Conservation (phyloP, 1,140 invertebrate genomes). For the Heliconius hewitsoni region DNA sequence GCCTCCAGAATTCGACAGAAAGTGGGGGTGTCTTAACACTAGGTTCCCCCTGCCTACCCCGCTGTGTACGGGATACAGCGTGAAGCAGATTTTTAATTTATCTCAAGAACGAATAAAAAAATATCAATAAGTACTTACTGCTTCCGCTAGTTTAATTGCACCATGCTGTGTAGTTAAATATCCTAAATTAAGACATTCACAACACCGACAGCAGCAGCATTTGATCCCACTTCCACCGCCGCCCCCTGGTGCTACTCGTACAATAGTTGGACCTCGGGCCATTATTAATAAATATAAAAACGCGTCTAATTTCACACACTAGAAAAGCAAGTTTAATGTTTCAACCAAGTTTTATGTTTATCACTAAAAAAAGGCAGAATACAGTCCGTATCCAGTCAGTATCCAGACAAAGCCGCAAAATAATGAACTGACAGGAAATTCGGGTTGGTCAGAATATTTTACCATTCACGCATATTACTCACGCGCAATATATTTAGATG, state of each 20-base stretch:
- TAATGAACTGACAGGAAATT: conserved; percentile 56
- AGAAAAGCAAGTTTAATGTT: neutral
- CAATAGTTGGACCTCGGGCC: conserved; percentile 73
- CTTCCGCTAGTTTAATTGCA: conserved; percentile 87
- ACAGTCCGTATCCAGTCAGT: neutral
- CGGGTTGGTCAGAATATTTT: conserved; percentile 58
- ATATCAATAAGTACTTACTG: conserved; percentile 81
- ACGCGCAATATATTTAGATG: conserved; percentile 73
- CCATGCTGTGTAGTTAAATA: conserved; percentile 87
- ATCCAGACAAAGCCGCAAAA: neutral
- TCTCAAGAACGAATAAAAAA: conserved; percentile 16
- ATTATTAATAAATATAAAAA: conserved; percentile 45
- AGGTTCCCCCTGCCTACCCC: too few species aligned
- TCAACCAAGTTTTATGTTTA: too few species aligned
- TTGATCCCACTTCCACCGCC: conserved; percentile 80
- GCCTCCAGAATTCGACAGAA: too few species aligned
- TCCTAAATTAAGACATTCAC: conserved; percentile 88
- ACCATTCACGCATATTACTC: conserved; percentile 68
- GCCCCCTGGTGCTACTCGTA: conserved; percentile 64
- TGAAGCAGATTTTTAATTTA: too few species aligned
- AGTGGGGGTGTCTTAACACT: too few species aligned
- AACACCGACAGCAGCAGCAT: conserved; percentile 88
- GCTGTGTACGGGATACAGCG: too few species aligned
- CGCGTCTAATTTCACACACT: neutral
- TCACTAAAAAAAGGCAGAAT: neutral